Evolutionary conservation across 2,797 vertebrate species (phyloP).

Genomic region (Alcedo quadribrachys): DNA sequence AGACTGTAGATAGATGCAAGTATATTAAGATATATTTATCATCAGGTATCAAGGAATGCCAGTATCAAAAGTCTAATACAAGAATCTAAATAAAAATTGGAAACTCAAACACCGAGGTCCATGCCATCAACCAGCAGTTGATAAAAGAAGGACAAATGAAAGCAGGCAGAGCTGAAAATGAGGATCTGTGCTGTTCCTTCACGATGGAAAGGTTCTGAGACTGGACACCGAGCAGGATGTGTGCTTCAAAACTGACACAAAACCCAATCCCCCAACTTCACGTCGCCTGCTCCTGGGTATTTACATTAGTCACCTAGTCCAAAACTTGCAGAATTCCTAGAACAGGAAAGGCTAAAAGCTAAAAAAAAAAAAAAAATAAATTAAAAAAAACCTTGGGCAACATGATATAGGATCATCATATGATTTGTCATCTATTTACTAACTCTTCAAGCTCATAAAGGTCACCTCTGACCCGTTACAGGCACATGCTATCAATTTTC

Average conservation of each 20-base stretch:
- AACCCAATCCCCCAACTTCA: not conserved
- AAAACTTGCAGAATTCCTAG: not conserved
- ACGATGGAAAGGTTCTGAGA: not conserved
- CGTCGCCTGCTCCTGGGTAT: not conserved
- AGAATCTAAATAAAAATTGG: not conserved
- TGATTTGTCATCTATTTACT: slow-evolving; percentile 81
- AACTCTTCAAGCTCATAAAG: slow-evolving; percentile 86
- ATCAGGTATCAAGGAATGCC: not conserved
- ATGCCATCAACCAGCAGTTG: not conserved
- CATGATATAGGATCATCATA: slow-evolving; percentile 49
- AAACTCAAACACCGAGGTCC: not conserved
- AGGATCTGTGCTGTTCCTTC: not conserved
- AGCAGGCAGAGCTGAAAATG: not conserved
- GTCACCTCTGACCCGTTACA: slow-evolving; percentile 81
- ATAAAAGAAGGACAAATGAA: not conserved
- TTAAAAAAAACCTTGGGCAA: slow-evolving; percentile 5
- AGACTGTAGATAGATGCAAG: not conserved
- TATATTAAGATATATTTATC: not conserved
- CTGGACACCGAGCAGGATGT: not conserved
- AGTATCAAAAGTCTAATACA: not conserved
- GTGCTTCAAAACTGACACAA: not conserved
- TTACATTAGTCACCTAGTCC: not conserved
- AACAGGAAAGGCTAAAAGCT: not conserved
- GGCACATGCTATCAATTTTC: slow-evolving; percentile 91
- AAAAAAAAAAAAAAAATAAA: not conserved